Conservation (phyloP, 2,888 invertebrate species). For the Xestia rhomboidea region DNA sequence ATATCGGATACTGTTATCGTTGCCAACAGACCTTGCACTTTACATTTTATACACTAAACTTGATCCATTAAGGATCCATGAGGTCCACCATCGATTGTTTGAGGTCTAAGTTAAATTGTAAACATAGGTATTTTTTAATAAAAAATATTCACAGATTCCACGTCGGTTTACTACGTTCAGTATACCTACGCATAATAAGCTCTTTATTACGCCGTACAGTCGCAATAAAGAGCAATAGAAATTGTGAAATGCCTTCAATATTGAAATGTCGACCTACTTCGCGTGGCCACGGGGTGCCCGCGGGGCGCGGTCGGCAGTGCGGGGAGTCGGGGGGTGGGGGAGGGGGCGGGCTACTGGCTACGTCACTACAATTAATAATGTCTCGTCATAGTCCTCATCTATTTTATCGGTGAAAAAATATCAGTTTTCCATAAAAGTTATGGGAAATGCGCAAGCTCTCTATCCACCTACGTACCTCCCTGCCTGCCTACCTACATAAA, state of each 20-base stretch:
- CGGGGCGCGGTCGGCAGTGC: conserved; percentile 61
- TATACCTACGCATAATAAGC: conserved; percentile 77
- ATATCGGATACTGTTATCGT: conserved; percentile 24
- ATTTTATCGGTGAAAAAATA: conserved; percentile 73
- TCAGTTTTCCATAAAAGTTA: conserved; percentile 48
- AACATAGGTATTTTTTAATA: conserved; percentile 58
- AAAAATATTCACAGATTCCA: conserved; percentile 65
- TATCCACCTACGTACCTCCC: not conserved
- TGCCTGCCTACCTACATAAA: not conserved
- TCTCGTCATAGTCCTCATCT: conserved; percentile 79
- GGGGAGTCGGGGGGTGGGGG: conserved; percentile 47
- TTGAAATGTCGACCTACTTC: conserved; percentile 88
- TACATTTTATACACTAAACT: conserved; percentile 2
- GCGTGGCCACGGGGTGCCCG: conserved; percentile 71
- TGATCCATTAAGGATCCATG: not conserved
- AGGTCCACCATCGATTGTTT: not conserved
- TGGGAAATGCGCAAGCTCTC: conserved; percentile 12
- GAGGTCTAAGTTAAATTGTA: conserved; percentile 31
- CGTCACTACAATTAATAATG: conserved; percentile 82
- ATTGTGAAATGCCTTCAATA: conserved; percentile 88
- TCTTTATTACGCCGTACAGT: conserved; percentile 84
- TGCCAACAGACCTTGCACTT: conserved; percentile 23
- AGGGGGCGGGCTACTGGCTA: conserved; percentile 60
- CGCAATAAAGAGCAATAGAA: conserved; percentile 84
- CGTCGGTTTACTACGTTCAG: conserved; percentile 76